Evolutionary conservation across 2,113 vertebrate genomes (phyloP).

Genomic region (Cynocephalus volans): DNA sequence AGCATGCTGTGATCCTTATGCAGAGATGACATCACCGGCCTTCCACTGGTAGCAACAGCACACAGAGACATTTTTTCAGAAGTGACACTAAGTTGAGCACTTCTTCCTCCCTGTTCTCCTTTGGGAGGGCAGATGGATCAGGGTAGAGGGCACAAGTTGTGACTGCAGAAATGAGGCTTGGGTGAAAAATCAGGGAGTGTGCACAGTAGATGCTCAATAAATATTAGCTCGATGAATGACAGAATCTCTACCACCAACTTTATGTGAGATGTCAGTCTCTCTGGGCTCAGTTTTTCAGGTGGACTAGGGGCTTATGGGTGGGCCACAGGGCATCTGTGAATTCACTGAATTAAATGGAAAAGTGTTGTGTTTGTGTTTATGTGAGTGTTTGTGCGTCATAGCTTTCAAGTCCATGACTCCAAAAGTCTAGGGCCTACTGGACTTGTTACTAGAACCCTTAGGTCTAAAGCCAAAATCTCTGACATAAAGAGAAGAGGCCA

Average conservation of each 20-base stretch:
- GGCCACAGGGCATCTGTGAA: neutral
- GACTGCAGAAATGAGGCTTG: neutral
- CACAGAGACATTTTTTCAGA: neutral
- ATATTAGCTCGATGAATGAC: neutral
- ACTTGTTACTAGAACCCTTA: neutral
- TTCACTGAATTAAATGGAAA: neutral
- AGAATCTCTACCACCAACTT: neutral
- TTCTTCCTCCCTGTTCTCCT: neutral
- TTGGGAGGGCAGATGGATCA: neutral
- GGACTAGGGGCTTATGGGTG: neutral
- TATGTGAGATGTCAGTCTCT: neutral
- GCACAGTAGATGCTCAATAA: neutral
- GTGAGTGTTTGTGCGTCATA: neutral
- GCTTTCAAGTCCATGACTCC: neutral
- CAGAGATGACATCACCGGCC: neutral
- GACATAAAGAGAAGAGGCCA: neutral
- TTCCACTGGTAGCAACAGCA: neutral
- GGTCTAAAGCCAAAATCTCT: neutral
- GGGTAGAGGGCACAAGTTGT: fast-evolving
- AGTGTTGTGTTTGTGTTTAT: neutral
- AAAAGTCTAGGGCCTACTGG: neutral
- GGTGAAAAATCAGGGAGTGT: neutral
- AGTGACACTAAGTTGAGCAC: neutral
- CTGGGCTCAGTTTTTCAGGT: neutral
- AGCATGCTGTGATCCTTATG: too few relatives aligned